Evolutionary conservation across 2,113 vertebrate genomes (phyloP), one percentile per base, ranked within the genome.

Genomic region (Ranitomeya imitator): DNA sequence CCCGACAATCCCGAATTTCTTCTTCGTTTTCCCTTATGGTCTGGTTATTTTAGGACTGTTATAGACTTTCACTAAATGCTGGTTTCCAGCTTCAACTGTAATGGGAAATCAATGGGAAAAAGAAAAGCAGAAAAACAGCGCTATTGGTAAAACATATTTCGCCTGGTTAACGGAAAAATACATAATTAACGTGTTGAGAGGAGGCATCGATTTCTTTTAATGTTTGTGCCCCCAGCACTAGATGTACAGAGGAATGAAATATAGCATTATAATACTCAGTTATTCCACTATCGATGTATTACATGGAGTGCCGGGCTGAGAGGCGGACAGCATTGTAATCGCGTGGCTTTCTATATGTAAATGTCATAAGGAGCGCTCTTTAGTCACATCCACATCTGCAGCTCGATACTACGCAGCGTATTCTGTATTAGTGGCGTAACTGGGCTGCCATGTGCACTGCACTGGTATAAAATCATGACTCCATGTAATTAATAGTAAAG

Each of bases 41-140:
- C 12, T 16, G n/a, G 19, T 19, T 26, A 51, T 86, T 86, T 79
- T 67, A 13, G 31, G 61, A 4, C 76, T 23, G 73, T 55, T 67
- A 51, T 14, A 54, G 45, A 61, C 55, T 4, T 65, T 14, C 55
- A 26, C 85, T 65, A n/a, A 86, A 63, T 63, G 60, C 11, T 67
- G 67, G 18, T 86, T 69, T 55, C 77, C 67, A 37, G 26, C 45
- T 69, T 80, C 60, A 69, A 69, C 77, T 16, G 60, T 86, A 80
- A 86, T 79, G 85, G 74, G 85, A 77, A 86, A 86, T 86, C 85
- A 76, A 86, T 86, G 19, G 45, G 13, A 54, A 65, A 54, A 31
- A 65, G 19, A 76, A 77, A 63, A 77, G 15, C 51, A 37, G 18
- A 73, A 61, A 78, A 52, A 10, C 37, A 0, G 21, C 21, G 21